A percentile compares a stretch with the other conserved stretches of the same genome.
phyloP scores from a whole-genome alignment of 1,140 invertebrate species.

The Plutomurus gul region DNA sequence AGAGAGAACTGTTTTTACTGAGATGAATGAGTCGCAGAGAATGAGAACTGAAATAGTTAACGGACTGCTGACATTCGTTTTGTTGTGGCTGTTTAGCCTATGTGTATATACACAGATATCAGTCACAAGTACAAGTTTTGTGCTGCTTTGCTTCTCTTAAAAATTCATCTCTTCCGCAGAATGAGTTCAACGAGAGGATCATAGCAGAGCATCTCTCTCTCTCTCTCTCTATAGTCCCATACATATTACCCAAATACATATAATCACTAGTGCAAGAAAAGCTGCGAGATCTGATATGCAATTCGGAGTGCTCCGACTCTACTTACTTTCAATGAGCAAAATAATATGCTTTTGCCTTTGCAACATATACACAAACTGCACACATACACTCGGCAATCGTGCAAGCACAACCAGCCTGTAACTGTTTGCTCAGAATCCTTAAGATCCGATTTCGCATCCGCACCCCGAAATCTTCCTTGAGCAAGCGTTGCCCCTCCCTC shows the following conservation, averaged over 20 bases:
- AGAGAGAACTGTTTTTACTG: neutral
- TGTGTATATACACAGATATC: too few relatives aligned
- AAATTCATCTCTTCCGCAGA: slow-evolving; percentile 10
- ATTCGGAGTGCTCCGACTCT: neutral
- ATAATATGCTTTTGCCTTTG: slow-evolving; percentile 2
- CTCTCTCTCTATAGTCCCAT: too few relatives aligned
- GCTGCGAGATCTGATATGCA: neutral
- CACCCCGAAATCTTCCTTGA: slow-evolving; percentile 29
- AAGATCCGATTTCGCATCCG: slow-evolving; percentile 32
- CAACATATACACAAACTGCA: slow-evolving; percentile 14
- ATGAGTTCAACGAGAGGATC: neutral
- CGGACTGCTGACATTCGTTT: neutral
- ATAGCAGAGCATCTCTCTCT: too few relatives aligned
- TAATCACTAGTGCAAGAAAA: neutral
- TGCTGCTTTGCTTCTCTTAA: neutral
- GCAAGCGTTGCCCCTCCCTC: neutral
- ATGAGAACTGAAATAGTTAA: neutral
- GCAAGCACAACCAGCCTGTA: neutral
- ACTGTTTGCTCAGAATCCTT: slow-evolving; percentile 13
- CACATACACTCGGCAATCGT: too few relatives aligned
- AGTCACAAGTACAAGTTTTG: neutral
- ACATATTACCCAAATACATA: neutral
- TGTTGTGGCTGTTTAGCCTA: neutral
- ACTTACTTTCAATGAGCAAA: neutral
- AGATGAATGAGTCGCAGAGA: neutral